phyloP scores from a whole-genome alignment of 2,888 invertebrate species.

The Drymonia ruficornis region DNA sequence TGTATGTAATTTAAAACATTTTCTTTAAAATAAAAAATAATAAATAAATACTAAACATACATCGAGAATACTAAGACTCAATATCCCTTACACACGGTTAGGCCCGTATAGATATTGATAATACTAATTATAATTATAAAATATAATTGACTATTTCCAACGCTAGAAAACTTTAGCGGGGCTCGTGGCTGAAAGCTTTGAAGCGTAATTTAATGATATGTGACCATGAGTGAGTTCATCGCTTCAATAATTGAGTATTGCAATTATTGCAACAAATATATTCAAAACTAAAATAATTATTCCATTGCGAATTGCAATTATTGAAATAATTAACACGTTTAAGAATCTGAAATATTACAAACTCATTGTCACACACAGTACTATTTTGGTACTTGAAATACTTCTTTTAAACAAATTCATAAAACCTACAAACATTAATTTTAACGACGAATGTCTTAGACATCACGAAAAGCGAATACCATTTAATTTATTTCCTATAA shows the following conservation, averaged over 20 bases:
- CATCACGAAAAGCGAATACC: constrained; percentile 38
- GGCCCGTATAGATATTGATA: constrained; percentile 45
- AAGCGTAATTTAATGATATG: constrained; percentile 59
- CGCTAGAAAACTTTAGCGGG: constrained; percentile 82
- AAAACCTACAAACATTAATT: constrained; percentile 32
- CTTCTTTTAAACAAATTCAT: constrained; percentile 27
- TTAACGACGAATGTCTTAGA: constrained; percentile 40
- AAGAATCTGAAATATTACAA: constrained; percentile 12
- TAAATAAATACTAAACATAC: too few relatives aligned
- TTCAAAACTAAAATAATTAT: not conserved
- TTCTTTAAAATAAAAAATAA: not conserved
- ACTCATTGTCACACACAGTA: constrained; percentile 48
- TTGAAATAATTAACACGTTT: constrained; percentile 5
- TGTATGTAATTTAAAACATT: not conserved
- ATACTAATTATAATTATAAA: constrained; percentile 31
- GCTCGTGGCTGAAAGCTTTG: constrained; percentile 78
- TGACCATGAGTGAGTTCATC: constrained; percentile 41
- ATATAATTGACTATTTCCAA: constrained; percentile 69
- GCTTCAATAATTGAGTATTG: too few relatives aligned
- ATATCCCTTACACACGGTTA: constrained; percentile 43
- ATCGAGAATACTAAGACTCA: constrained; percentile 11
- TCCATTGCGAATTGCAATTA: too few relatives aligned
- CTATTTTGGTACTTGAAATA: constrained; percentile 27
- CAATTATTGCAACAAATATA: too few relatives aligned
- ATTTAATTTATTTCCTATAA: constrained; percentile 23